phyloP scores from a whole-genome alignment of 2,888 invertebrate genomes.

The Meganola albula region DNA sequence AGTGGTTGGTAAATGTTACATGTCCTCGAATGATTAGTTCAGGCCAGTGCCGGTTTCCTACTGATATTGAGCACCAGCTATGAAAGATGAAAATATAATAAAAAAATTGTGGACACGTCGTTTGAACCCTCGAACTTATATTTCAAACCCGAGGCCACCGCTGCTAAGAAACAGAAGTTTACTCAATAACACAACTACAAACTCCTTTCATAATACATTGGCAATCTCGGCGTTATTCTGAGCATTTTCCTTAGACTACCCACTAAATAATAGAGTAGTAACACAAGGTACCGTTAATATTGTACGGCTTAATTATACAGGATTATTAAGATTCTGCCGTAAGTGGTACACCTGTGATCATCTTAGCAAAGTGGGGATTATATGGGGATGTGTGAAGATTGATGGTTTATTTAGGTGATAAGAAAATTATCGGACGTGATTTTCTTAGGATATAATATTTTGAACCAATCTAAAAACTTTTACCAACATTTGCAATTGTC shows the following conservation, averaged over 20 bases:
- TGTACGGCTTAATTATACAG: slow-evolving; percentile 30
- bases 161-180: slow-evolving; percentile 19
- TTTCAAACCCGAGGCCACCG: too few species aligned
- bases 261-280: slow-evolving; percentile 42
- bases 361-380: slow-evolving; percentile 26
- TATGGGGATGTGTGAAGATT: background rate
- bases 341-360: slow-evolving; percentile 22
- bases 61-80: too few species aligned
- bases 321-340: slow-evolving; percentile 20
- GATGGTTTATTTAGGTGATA: background rate
- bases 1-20: too few species aligned
- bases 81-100: too few species aligned
- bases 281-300: slow-evolving; percentile 31
- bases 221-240: slow-evolving; percentile 34
- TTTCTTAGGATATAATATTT: too few species aligned
- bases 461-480: too few species aligned
- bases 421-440: too few species aligned
- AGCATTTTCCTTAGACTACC: slow-evolving; percentile 22
- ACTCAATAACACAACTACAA: slow-evolving; percentile 2
- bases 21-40: too few species aligned
- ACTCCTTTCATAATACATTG: slow-evolving; percentile 30
- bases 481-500: too few species aligned
- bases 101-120: too few species aligned
- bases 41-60: too few species aligned
- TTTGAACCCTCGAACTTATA: too few species aligned